Evolutionary conservation across 2,113 vertebrate genomes (phyloP), one percentile per base, ranked within the genome.

Genomic region (Otocyon megalotis): DNA sequence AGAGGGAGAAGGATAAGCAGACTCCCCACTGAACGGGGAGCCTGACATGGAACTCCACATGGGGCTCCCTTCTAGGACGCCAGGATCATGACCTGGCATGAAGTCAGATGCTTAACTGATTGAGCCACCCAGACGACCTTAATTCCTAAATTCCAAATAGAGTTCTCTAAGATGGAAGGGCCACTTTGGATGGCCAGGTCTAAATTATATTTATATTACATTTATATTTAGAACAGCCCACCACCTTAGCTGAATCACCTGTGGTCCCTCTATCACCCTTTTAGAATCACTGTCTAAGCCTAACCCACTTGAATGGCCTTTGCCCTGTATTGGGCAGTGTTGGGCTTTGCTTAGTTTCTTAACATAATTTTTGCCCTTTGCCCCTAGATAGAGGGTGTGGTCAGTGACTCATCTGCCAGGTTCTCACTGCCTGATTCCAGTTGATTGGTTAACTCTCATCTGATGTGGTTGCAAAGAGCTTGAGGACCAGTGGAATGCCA

Each of bases 341-440:
- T 72, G 93, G 72, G 67, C 56, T 96, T 72, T 86, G 74, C 82
- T 74, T 90, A 50, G 4, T 53, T 95, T 93, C 74, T 74, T 95
- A 92, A 97, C 94, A 87, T 43, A 92, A 80, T 86, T 93, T 93
- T 92, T 96, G 88, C 92, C 79, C 95, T 98, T 97, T 96, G 58
- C 56, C 76, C 93, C 60, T 80, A 62, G 56, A 69, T 89, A 48
- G 79, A 96, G 87, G 96, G 87, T 96, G 96, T 94, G 83, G 69
- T 89, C 92, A 74, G 53, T 96, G 96, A 96, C 69, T 97, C 95
- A 97, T 58, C 69, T 19, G n/a, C 63, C 53, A 85, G 56, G 81
- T 50, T 67, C 14, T 92, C 53, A 58, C 22, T 63, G 30, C 63
- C 82, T 65, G 67, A 80, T 79, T 96, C 94, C 54, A 92, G 37